These are phyloP conservation scores for Cryptoleucopteryx plumbea DNA, from an alignment of 2,113 vertebrate species.

Conservation along the genomic window DNA sequence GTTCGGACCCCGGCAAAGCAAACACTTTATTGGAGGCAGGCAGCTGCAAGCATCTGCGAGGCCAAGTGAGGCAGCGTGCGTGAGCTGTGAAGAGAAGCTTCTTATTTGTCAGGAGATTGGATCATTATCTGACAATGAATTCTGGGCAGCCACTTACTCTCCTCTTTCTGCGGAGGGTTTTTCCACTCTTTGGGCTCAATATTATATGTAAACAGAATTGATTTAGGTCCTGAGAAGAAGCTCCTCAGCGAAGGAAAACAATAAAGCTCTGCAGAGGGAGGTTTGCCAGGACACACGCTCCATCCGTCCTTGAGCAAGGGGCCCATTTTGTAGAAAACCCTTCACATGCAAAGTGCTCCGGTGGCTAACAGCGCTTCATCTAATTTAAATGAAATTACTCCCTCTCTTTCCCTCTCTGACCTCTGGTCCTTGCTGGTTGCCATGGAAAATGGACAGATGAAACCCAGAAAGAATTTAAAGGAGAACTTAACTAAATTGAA, in stretches of 20 bases:
- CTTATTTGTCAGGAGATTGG: background rate
- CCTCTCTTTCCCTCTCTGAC: background rate
- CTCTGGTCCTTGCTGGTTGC: background rate
- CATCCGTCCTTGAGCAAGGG: background rate
- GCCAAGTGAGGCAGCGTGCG: accelerated
- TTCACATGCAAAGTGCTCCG: accelerated
- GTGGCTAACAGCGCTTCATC: background rate
- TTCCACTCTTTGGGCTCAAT: background rate
- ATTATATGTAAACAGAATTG: background rate
- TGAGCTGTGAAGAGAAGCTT: background rate
- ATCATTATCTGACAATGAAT: background rate
- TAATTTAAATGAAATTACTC: background rate
- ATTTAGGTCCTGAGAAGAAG: background rate
- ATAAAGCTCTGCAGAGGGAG: background rate
- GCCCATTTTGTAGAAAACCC: background rate
- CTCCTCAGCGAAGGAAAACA: background rate
- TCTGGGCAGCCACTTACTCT: background rate
- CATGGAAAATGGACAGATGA: background rate
- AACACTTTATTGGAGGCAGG: background rate
- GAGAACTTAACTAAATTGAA: background rate
- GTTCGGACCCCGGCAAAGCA: background rate
- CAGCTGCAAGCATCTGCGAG: background rate
- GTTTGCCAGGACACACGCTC: background rate
- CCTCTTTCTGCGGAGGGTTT: background rate
- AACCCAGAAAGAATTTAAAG: background rate